Base-by-base conservation (phyloP, 2,113 vertebrate species). In the Fulica atra region DNA sequence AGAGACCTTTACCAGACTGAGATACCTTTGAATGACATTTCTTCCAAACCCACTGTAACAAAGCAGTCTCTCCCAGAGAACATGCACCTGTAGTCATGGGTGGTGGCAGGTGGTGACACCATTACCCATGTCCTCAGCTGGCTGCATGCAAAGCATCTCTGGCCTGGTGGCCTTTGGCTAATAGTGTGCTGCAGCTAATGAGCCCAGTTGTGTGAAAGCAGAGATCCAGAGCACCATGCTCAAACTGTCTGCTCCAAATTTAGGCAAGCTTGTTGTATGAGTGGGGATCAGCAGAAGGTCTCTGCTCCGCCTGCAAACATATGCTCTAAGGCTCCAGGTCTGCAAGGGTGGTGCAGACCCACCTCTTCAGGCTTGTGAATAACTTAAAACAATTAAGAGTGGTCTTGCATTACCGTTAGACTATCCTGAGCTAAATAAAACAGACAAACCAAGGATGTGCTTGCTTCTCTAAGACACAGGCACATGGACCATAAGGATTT, bases 281-380 rank as follows among this genome's bases (percentile, higher is more conserved):
- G 40, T 0, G 0, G 51, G n/a, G 25, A 66, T 0, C 44, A 0
- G 35, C 57, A 72, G 65, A 59, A 88, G 64, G 31, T 76, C 80
- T 70, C 61, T 24, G 29, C 71, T 79, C 48, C 38, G 46, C 46
- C 44, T 3, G 1, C 33, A 85, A 56, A 81, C 46, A 61, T 46
- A 23, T 12, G 24, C 33, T 59, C 36, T 85, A 54, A 88, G 35
- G 38, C 35, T 86, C 48, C 63, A 72, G 42, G 35, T 72, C 82
- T 76, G 35, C 59, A 77, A 80, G 35, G 25, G 10, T 79, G 21
- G 40, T 64, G 24, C 51, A 81, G 19, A 54, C 16, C 10, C 12
- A 6, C 63, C 73, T n/a, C 60, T 74, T 92, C 44, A 84, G 51
- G 12, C 33, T 64, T 83, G 35, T 50, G 59, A 74, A 57, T 65